Conservation (phyloP, 2,797 vertebrate species). For the Macropodus opercularis region DNA sequence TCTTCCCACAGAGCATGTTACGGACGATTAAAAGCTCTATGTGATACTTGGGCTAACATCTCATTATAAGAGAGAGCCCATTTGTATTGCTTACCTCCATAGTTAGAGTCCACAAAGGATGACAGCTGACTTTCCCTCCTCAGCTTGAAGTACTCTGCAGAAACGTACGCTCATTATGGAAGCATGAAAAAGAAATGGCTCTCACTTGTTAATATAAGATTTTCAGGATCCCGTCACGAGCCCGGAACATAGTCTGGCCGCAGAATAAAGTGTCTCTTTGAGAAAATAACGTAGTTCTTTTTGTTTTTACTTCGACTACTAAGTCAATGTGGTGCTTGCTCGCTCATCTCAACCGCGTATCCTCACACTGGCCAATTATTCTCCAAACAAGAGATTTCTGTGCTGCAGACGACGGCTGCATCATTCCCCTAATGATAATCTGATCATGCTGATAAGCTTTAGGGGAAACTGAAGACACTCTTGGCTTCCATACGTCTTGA, state of each 20-base stretch:
- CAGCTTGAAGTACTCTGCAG: constrained; percentile 72
- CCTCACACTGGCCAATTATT: too few relatives aligned
- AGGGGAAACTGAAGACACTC: constrained; percentile 54
- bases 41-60: constrained; percentile 77
- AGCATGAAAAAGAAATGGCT: constrained; percentile 62
- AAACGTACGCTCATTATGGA: constrained; percentile 76
- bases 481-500: constrained; percentile 64
- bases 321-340: constrained; percentile 38
- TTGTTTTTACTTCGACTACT: constrained; percentile 31
- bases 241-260: constrained; percentile 55
- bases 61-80: constrained; percentile 79
- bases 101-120: constrained; percentile 78
- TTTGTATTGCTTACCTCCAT: constrained; percentile 78
- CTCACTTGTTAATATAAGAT: constrained; percentile 75
- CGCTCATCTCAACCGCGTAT: too few relatives aligned
- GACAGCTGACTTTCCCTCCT: constrained; percentile 75
- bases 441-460: constrained; percentile 65
- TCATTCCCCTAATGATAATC: constrained; percentile 57
- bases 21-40: constrained; percentile 81
- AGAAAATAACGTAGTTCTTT: constrained; percentile 32
- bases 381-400: too few relatives aligned
- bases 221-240: constrained; percentile 51
- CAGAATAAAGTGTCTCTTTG: constrained; percentile 57
- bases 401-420: too few relatives aligned
- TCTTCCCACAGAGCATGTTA: constrained; percentile 79